phyloP scores from a whole-genome alignment of 2,888 invertebrate genomes.

The Stenichneumon culpator region DNA sequence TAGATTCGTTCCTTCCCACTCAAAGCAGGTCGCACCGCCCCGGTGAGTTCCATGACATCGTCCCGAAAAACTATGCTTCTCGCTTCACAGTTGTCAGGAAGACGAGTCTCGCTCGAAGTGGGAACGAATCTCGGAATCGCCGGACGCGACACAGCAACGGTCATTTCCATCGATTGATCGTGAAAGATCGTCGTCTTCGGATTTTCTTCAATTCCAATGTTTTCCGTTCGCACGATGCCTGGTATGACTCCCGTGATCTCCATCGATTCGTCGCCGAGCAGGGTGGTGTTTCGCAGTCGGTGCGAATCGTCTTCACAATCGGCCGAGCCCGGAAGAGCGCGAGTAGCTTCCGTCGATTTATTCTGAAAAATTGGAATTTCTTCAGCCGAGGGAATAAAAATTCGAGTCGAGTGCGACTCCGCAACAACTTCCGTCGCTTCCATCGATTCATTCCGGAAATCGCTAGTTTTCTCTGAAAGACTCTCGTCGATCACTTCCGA shows the following conservation, averaged over 20 bases:
- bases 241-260: slow-evolving; percentile 66
- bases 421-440: slow-evolving; percentile 60
- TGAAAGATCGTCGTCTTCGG: slow-evolving; percentile 26
- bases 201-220: not conserved
- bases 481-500: not conserved
- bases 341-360: slow-evolving; percentile 60
- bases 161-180: slow-evolving; percentile 67
- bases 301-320: not conserved
- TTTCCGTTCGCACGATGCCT: slow-evolving; percentile 4
- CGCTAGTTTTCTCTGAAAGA: not conserved
- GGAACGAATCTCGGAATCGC: not conserved
- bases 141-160: slow-evolving; percentile 44
- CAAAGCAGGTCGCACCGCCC: slow-evolving; percentile 32
- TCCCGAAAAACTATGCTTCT: slow-evolving; percentile 44
- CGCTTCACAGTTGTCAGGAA: not conserved
- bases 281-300: not conserved
- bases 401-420: not conserved
- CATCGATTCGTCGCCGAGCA: slow-evolving; percentile 62
- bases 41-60: slow-evolving; percentile 64
- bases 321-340: slow-evolving; percentile 18
- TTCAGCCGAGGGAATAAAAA: not conserved
- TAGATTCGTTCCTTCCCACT: not conserved
- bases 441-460: slow-evolving; percentile 55
- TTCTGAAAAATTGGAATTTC: slow-evolving; percentile 31
- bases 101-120: not conserved